These are phyloP conservation scores for Mus musculus DNA, from an alignment of 2,113 vertebrate genomes.

Conservation along the genomic window GRCm39 chr13:32116001-32116500, in stretches of 20 bases:
- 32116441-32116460: not conserved
- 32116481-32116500: not conserved
- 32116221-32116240: not conserved
- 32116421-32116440: not conserved
- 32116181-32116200: not conserved
- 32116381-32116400: not conserved
- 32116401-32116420: not conserved
- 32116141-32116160: conserved; percentile 46
- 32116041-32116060: not conserved
- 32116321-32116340: not conserved
- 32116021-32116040: not conserved
- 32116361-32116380: not conserved
- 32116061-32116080: not conserved
- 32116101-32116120: conserved; percentile 74
- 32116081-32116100: not conserved
- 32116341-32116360: not conserved
- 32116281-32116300: not conserved
- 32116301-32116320: not conserved
- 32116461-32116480: not conserved
- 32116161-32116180: not conserved
- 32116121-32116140: conserved; percentile 66
- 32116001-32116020: not conserved
- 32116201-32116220: not conserved
- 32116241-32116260: not conserved
- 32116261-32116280: not conserved